phyloP scores from a whole-genome alignment of 2,113 vertebrate species.

The Trochalopteron elliotii region DNA sequence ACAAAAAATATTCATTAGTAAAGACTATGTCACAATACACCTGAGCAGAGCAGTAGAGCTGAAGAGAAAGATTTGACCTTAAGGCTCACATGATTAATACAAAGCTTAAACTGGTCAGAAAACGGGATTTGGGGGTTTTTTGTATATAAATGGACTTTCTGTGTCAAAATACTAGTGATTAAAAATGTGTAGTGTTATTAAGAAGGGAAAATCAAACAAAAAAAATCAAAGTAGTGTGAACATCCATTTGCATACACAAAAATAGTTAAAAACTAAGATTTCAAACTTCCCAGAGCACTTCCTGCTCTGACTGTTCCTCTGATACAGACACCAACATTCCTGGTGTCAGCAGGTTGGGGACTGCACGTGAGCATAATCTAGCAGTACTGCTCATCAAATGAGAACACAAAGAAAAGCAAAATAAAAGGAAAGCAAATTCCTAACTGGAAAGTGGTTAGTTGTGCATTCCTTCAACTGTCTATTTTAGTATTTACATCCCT shows the following conservation, averaged over 20 bases:
- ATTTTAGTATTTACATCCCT: not conserved
- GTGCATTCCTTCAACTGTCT: not conserved
- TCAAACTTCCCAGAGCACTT: not conserved
- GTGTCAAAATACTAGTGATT: not conserved
- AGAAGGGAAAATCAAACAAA: not conserved
- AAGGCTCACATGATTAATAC: not conserved
- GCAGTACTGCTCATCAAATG: not conserved
- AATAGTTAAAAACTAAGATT: not conserved
- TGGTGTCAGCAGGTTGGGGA: not conserved
- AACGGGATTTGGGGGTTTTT: not conserved
- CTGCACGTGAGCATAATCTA: not conserved
- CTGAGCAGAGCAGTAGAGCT: not conserved
- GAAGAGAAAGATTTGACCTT: not conserved
- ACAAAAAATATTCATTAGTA: not conserved
- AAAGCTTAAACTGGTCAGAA: not conserved
- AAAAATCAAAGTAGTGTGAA: not conserved
- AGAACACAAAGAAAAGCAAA: not conserved
- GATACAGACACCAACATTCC: not conserved
- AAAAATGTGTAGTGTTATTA: not conserved
- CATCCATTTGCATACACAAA: not conserved
- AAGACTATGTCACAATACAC: not conserved
- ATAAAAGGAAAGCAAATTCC: not conserved
- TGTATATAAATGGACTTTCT: not conserved
- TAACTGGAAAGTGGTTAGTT: not conserved
- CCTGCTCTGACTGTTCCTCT: not conserved